Conservation (phyloP, 2,888 invertebrate species). For the Macrosoma leucophasiata region DNA sequence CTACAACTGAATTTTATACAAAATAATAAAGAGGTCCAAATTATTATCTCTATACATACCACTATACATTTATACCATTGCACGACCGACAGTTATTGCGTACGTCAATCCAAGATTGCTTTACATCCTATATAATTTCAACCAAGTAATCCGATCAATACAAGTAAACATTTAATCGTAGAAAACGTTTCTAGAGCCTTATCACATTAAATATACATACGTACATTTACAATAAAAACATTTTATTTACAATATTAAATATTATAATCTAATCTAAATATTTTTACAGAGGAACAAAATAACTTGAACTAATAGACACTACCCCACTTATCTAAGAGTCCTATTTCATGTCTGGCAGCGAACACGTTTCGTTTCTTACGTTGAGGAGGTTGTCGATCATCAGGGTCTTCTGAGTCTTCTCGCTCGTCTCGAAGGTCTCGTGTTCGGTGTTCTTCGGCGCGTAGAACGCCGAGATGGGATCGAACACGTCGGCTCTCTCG, state of each 20-base stretch:
- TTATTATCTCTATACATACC: constrained; percentile 8
- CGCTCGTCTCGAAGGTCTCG: constrained; percentile 37
- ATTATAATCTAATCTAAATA: constrained; percentile 55
- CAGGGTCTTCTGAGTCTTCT: constrained; percentile 57
- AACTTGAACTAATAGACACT: constrained; percentile 64
- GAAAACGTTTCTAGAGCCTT: constrained; percentile 53
- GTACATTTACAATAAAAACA: constrained; percentile 67
- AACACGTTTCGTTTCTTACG: constrained; percentile 52
- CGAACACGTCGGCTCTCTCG: constrained; percentile 61
- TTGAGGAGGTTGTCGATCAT: constrained; percentile 66
- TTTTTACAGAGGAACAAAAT: constrained; percentile 73
- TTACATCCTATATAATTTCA: constrained; percentile 27
- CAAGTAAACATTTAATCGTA: constrained; percentile 38
- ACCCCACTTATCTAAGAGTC: constrained; percentile 45
- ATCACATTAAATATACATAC: constrained; percentile 42
- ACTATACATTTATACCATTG: constrained; percentile 42
- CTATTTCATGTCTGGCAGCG: constrained; percentile 50
- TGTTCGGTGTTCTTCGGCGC: constrained; percentile 54
- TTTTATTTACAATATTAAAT: constrained; percentile 71
- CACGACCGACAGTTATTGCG: constrained; percentile 45
- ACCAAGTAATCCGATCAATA: constrained; percentile 29
- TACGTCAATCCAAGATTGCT: constrained; percentile 32
- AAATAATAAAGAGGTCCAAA: constrained; percentile 4
- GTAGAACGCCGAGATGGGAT: constrained; percentile 66
- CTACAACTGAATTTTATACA: constrained; percentile 11